These are phyloP conservation scores for Spodoptera littoralis DNA, from an alignment of 2,888 invertebrate genomes.

Conservation along the genomic window DNA sequence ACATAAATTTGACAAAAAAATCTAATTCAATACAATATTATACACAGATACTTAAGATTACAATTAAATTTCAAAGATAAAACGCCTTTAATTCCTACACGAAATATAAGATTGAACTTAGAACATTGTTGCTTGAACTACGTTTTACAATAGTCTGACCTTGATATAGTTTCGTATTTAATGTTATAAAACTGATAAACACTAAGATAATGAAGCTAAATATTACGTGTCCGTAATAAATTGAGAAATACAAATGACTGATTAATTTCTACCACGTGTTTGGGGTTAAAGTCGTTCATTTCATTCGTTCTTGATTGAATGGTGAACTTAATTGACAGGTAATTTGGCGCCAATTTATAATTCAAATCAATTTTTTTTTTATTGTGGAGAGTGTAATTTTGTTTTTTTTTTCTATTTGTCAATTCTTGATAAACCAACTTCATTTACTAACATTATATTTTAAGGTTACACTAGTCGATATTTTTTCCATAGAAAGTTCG, in stretches of 20 bases:
- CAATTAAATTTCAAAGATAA: too few species aligned
- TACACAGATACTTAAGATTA: too few species aligned
- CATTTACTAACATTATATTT: too few species aligned
- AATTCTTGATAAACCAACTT: too few species aligned
- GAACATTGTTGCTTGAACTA: neutral
- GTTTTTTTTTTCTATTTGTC: too few species aligned
- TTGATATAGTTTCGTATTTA: conserved; percentile 18
- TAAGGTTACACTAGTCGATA: too few species aligned
- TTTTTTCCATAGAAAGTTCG: too few species aligned
- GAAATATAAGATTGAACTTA: too few species aligned
- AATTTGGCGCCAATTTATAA: neutral
- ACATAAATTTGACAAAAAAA: too few species aligned
- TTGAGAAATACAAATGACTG: conserved; percentile 13
- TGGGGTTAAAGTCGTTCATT: conserved; percentile 23
- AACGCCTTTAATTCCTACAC: too few species aligned
- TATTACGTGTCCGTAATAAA: conserved; percentile 16
- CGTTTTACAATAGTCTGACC: conserved; percentile 19
- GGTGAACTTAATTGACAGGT: neutral
- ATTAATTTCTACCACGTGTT: conserved; percentile 22
- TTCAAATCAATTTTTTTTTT: neutral
- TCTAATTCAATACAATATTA: too few species aligned
- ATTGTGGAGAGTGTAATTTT: too few species aligned
- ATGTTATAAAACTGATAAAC: conserved; percentile 26
- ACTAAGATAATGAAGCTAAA: conserved; percentile 33
- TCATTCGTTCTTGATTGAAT: conserved; percentile 36